Conservation (phyloP, 2,888 invertebrate species). For the Pteria penguin region DNA sequence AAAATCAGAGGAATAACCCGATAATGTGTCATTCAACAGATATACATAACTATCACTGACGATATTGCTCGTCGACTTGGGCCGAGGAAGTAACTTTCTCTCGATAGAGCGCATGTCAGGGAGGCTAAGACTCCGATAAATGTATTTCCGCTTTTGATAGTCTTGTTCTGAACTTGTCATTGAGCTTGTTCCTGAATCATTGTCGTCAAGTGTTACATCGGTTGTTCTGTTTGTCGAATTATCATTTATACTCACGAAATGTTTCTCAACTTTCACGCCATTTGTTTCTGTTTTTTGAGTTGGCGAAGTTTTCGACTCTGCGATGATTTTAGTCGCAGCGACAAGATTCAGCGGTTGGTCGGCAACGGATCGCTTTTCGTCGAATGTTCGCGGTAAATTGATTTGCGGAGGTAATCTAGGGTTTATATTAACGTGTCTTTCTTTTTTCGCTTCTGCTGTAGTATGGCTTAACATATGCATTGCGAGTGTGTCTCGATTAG, state of each 20-base stretch:
- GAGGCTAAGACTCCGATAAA: slow-evolving; percentile 20
- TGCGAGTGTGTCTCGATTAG: slow-evolving; percentile 72
- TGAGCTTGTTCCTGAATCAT: not conserved
- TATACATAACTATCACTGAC: not conserved
- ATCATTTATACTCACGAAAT: no score
- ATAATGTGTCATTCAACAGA: not conserved
- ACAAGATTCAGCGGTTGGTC: not conserved
- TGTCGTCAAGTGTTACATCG: no score
- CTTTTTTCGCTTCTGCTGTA: not conserved
- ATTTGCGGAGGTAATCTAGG: not conserved
- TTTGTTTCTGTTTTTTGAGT: no score
- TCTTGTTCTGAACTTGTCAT: not conserved
- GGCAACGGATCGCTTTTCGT: not conserved
- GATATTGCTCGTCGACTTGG: not conserved
- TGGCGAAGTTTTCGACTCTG: not conserved
- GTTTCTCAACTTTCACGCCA: not conserved
- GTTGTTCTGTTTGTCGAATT: not conserved
- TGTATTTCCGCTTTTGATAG: not conserved
- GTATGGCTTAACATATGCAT: slow-evolving; percentile 75
- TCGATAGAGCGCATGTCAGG: slow-evolving; percentile 3
- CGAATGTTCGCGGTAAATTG: no score
- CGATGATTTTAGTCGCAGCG: slow-evolving; percentile 11
- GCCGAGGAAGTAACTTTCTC: slow-evolving; percentile 5
- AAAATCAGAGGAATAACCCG: not conserved
- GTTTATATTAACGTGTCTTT: not conserved